Evolutionary conservation across 1,140 invertebrate species (phyloP).

Genomic region (Drosophila repleta): DNA sequence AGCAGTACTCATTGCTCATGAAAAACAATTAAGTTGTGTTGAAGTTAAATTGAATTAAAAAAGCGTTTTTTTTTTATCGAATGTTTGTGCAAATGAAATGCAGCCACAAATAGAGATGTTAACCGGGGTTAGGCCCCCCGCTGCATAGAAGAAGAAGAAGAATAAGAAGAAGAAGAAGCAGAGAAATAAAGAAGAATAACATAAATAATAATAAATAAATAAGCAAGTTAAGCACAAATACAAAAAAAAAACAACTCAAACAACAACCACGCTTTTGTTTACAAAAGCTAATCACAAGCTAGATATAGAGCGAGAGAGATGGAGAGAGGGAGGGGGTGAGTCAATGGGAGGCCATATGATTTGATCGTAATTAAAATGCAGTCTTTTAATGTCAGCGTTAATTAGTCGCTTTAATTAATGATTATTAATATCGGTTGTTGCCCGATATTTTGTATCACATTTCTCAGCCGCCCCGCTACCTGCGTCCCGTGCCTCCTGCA

Average conservation of each 20-base stretch:
- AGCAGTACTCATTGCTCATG: slow-evolving; percentile 47
- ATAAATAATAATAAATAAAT: slow-evolving; percentile 10
- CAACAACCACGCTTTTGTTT: not conserved
- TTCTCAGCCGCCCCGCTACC: not conserved
- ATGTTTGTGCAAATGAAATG: slow-evolving; percentile 67
- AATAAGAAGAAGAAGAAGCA: slow-evolving; percentile 10
- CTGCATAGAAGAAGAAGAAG: slow-evolving; percentile 12
- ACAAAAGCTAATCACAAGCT: slow-evolving; percentile 30
- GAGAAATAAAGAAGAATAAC: no score
- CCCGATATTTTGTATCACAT: slow-evolving; percentile 44
- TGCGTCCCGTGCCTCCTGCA: not conserved
- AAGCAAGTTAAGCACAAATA: slow-evolving; percentile 9
- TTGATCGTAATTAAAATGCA: slow-evolving; percentile 71
- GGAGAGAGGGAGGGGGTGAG: not conserved
- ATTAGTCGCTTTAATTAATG: slow-evolving; percentile 81
- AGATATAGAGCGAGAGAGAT: not conserved
- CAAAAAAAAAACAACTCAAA: not conserved
- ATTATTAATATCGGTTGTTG: slow-evolving; percentile 81
- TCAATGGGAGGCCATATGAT: slow-evolving; percentile 1
- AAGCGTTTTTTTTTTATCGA: slow-evolving; percentile 45
- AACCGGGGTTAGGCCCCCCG: not conserved
- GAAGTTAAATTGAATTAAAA: slow-evolving; percentile 76
- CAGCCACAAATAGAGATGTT: slow-evolving; percentile 59
- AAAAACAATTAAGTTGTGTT: slow-evolving; percentile 68
- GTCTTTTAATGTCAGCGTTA: slow-evolving; percentile 80